Percentiles rank a stretch among this genome's conserved stretches.
Conservation (phyloP, 2,888 invertebrate genomes). For the Brenthis ino region DNA sequence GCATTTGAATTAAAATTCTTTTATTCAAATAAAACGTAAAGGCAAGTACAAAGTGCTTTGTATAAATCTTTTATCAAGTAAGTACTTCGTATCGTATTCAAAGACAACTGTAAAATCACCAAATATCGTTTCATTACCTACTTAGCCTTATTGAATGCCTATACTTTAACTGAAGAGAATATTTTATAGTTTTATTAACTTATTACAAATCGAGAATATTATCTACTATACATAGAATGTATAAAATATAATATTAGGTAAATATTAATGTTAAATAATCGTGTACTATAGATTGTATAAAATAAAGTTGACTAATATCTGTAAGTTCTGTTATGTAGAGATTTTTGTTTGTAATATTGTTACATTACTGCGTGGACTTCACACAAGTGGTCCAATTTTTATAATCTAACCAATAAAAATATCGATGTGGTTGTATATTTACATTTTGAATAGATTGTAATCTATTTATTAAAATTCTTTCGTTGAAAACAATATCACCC, state of each 20-base stretch:
- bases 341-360: slow-evolving; percentile 83
- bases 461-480: slow-evolving; percentile 79
- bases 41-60: slow-evolving; percentile 80
- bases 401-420: slow-evolving; percentile 82
- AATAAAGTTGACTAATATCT: slow-evolving; percentile 82
- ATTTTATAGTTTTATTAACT: slow-evolving; percentile 83
- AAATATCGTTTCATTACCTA: slow-evolving; percentile 79
- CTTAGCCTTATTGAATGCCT: slow-evolving; percentile 81
- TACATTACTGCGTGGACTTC: slow-evolving; percentile 78
- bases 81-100: slow-evolving; percentile 64
- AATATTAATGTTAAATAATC: slow-evolving; percentile 80
- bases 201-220: slow-evolving; percentile 80
- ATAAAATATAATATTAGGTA: slow-evolving; percentile 73
- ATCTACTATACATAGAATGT: slow-evolving; percentile 80
- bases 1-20: slow-evolving; percentile 35
- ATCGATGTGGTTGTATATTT: slow-evolving; percentile 83
- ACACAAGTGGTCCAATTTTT: slow-evolving; percentile 80
- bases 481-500: slow-evolving; percentile 66
- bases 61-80: slow-evolving; percentile 60
- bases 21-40: slow-evolving; percentile 50
- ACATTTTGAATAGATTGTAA: slow-evolving; percentile 81
- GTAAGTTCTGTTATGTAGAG: slow-evolving; percentile 83
- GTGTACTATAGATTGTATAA: slow-evolving; percentile 80
- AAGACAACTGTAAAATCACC: slow-evolving; percentile 69
- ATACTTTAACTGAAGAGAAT: slow-evolving; percentile 78